Evolutionary conservation across 1,140 invertebrate genomes (phyloP), one percentile per base, ranked within the genome.

Genomic region (Ceratosolen fusciceps): DNA sequence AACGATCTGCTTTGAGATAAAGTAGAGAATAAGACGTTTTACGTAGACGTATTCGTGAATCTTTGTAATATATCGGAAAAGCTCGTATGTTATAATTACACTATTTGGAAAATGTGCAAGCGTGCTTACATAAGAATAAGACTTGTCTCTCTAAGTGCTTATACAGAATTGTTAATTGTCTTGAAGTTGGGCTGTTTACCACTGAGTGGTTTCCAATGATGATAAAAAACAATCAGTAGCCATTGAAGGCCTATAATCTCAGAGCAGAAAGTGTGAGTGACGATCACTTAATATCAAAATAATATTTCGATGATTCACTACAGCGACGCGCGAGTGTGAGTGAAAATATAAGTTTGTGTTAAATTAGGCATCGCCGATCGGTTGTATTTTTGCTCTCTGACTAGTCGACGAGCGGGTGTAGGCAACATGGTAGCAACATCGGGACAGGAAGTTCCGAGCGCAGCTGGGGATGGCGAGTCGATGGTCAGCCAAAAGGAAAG

Each of bases 261-360:
- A 65, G 37, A 65, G 16, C n/a, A 16, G n/a, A 65, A 65, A 37
- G 1, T 65, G 31, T 37, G n/a, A 9, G 19, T 31, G 2, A n/a
- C 21, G 34, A 9, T 31, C 14, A 21, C 34, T 37, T 37, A 65
- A 65, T 37, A 65, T 62, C 60, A 31, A 31, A 2, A 37, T 65
- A n/a, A 65, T 65, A 65, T 37, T 65, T 34, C 60, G 60, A 65
- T 65, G 60, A 65, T 65, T 65, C 60, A 65, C 60, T 34, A 34
- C 37, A n/a, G 0, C 34, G 26, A 21, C 10, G 19, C 31, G 34
- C 60, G n/a, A 65, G 60, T 37, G 37, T 65, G 34, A n/a, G 19
- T n/a, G 37, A 16, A 65, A 37, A 62, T 8, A 65, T 19, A 65
- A 37, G 37, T 0, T 37, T 65, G 31, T 14, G 14, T 37, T 65